These are phyloP conservation scores for Hydrolagus colliei DNA, from an alignment of 2,797 vertebrate genomes.

Conservation along the genomic window DNA sequence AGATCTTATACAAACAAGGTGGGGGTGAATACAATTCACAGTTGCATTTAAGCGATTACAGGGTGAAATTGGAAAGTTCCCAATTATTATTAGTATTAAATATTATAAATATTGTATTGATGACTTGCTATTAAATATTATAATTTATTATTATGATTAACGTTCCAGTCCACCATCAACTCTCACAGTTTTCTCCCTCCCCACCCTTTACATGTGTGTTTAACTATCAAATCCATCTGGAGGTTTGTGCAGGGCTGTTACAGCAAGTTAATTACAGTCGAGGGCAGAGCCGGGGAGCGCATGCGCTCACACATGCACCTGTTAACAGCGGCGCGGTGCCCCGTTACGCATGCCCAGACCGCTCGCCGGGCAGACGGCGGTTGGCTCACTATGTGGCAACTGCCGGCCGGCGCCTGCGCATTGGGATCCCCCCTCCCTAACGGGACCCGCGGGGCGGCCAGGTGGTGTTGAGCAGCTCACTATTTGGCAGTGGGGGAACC, in stretches of 20 bases:
- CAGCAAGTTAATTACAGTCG: not conserved
- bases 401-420: not conserved
- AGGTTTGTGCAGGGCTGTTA: too few relatives aligned
- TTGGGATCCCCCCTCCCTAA: not conserved
- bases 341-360: not conserved
- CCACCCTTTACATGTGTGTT: not conserved
- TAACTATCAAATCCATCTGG: not conserved
- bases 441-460: not conserved
- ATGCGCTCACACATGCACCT: slow-evolving; percentile 1
- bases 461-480: not conserved
- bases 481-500: not conserved
- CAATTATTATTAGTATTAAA: too few relatives aligned
- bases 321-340: not conserved
- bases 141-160: not conserved
- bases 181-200: not conserved
- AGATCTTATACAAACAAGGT: too few relatives aligned
- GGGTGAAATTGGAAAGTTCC: too few relatives aligned
- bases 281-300: not conserved
- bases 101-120: too few relatives aligned
- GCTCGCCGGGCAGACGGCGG: not conserved
- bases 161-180: not conserved
- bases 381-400: not conserved
- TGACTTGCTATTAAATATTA: too few relatives aligned
- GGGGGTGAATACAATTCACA: too few relatives aligned
- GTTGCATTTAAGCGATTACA: too few relatives aligned